These are phyloP conservation scores for Chironomus riparius DNA, from an alignment of 2,888 invertebrate genomes.

Conservation along the genomic window DNA sequence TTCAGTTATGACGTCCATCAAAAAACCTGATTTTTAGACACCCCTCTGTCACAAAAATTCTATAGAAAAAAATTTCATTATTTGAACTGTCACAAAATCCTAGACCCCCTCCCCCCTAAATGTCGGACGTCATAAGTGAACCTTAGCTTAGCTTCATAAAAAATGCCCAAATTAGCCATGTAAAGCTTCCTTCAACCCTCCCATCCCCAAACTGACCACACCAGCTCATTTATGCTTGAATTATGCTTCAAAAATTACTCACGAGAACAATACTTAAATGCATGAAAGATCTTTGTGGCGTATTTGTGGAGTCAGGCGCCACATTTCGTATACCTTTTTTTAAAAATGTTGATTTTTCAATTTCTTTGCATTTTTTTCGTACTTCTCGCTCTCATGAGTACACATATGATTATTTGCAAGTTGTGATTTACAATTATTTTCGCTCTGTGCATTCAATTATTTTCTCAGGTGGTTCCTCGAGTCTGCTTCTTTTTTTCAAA, in stretches of 20 bases:
- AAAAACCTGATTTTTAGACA: no score
- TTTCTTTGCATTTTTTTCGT: background rate
- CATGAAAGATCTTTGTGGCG: background rate
- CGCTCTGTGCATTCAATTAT: background rate
- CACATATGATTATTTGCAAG: background rate
- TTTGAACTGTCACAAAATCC: no score
- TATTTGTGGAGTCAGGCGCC: background rate
- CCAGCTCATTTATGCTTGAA: background rate
- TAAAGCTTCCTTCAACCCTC: no score
- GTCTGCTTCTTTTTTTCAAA: background rate
- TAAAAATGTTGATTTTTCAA: background rate
- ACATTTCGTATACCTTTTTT: constrained; percentile 1
- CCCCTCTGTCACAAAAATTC: no score
- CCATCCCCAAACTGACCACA: no score
- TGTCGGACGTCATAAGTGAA: no score
- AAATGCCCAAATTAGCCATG: no score
- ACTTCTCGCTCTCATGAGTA: background rate
- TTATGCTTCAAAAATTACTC: background rate
- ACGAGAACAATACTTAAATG: constrained; percentile 1
- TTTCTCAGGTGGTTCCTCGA: background rate
- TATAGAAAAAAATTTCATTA: no score
- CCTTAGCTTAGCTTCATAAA: no score
- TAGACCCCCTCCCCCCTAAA: no score
- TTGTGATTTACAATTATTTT: background rate
- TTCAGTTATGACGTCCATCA: no score